Percentiles rank a stretch among this genome's conserved stretches.
Evolutionary conservation across 2,113 vertebrate genomes (phyloP).

Genomic region (Eudyptes chrysolophus): DNA sequence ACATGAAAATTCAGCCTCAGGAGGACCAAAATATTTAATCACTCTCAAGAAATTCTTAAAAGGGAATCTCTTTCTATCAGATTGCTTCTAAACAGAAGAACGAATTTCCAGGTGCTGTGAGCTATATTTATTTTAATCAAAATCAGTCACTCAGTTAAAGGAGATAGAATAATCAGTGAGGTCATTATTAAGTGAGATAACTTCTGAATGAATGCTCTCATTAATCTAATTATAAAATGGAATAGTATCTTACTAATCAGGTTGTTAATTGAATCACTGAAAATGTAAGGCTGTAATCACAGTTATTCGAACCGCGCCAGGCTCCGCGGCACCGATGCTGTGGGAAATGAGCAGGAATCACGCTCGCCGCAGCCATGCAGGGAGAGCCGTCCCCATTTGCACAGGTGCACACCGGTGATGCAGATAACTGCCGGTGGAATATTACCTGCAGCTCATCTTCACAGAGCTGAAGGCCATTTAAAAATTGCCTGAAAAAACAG

Average conservation of each 20-base stretch:
- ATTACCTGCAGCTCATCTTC: background rate
- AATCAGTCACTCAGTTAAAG: conserved; percentile 76
- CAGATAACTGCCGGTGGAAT: rapidly evolving
- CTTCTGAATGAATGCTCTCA: conserved; percentile 80
- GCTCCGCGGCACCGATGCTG: background rate
- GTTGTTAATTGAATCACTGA: conserved; percentile 71
- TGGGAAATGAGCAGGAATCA: background rate
- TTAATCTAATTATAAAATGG: conserved; percentile 81
- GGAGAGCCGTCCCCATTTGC: rapidly evolving
- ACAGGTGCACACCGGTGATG: background rate
- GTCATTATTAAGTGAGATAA: conserved; percentile 82
- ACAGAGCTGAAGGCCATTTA: background rate
- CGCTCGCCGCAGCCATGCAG: rapidly evolving
- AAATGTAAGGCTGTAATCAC: conserved; percentile 73
- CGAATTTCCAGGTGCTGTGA: conserved; percentile 78
- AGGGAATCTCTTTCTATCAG: conserved; percentile 69
- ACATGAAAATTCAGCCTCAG: conserved; percentile 76
- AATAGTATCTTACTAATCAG: conserved; percentile 78
- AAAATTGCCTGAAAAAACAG: background rate
- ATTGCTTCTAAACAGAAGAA: conserved; percentile 71
- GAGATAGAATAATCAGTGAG: conserved; percentile 81
- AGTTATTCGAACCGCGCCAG: background rate
- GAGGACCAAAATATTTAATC: conserved; percentile 80
- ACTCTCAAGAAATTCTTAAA: conserved; percentile 78
- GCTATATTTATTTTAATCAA: conserved; percentile 83